Percentiles rank a stretch among this genome's conserved stretches.
These are phyloP conservation scores for Pomacea canaliculata DNA, from an alignment of 2,888 invertebrate species.

Conservation along the genomic window DNA sequence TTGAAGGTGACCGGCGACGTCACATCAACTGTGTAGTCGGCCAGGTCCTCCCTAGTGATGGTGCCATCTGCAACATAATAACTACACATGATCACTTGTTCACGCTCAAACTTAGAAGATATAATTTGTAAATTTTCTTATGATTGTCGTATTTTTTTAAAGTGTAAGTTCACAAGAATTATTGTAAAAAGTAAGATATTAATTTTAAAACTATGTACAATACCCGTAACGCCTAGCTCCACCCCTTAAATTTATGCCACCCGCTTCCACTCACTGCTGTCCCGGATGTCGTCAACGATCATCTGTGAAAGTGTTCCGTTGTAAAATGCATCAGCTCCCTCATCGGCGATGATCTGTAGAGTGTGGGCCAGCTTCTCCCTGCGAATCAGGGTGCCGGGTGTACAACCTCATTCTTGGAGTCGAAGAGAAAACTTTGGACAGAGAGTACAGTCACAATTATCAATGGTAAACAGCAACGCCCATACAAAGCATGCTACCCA, in stretches of 20 bases:
- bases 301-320: slow-evolving; percentile 79
- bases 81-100: neutral
- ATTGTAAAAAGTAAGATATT: too few species aligned
- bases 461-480: too few species aligned
- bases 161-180: too few species aligned
- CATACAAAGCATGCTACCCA: too few species aligned
- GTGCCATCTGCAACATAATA: slow-evolving; percentile 46
- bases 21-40: slow-evolving; percentile 39
- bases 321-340: slow-evolving; percentile 82
- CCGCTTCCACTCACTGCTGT: slow-evolving; percentile 71
- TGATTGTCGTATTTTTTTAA: too few species aligned
- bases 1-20: slow-evolving; percentile 38
- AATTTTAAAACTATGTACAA: too few species aligned
- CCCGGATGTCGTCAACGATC: slow-evolving; percentile 80
- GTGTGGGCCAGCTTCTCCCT: slow-evolving; percentile 80
- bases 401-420: neutral
- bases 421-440: neutral
- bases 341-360: slow-evolving; percentile 77
- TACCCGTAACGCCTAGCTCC: too few species aligned
- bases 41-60: slow-evolving; percentile 52
- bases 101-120: neutral
- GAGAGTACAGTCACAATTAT: neutral
- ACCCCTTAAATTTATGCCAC: too few species aligned
- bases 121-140: neutral
- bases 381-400: slow-evolving; percentile 43